Evolutionary conservation across 2,797 vertebrate genomes (phyloP).

Genomic region (Ctenopoma kingsleyae): DNA sequence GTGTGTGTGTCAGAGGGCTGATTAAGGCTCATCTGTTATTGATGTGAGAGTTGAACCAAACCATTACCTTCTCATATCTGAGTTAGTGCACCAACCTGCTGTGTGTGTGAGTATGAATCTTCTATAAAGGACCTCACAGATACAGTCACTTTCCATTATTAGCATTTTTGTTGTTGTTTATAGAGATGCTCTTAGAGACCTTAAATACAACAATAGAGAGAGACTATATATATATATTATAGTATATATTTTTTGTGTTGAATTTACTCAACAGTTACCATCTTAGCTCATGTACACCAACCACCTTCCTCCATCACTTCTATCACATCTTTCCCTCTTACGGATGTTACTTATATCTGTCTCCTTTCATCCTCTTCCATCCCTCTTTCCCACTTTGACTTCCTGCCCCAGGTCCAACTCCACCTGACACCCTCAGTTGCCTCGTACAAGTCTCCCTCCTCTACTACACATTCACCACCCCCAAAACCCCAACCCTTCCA

Average conservation of each 20-base stretch:
- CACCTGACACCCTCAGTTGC: conserved; percentile 26
- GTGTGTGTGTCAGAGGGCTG: conserved; percentile 76
- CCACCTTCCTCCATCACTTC: conserved; percentile 3
- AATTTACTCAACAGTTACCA: background rate
- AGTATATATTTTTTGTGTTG: too few relatives aligned
- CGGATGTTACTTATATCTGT: conserved; percentile 1
- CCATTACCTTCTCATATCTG: conserved; percentile 88
- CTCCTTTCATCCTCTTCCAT: background rate
- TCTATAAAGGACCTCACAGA: background rate
- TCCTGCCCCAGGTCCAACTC: conserved; percentile 30
- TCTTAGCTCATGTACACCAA: background rate
- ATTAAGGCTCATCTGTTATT: conserved; percentile 99
- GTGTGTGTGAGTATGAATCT: conserved; percentile 1
- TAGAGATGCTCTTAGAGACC: background rate
- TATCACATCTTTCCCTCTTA: conserved; percentile 6
- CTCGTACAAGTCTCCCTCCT: conserved; percentile 22
- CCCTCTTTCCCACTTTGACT: background rate
- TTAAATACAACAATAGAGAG: background rate
- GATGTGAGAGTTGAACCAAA: conserved; percentile 94
- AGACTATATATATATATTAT: too few relatives aligned
- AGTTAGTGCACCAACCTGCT: conserved; percentile 62
- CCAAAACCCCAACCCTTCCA: conserved; percentile 50
- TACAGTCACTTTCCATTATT: background rate
- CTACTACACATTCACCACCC: conserved; percentile 1
- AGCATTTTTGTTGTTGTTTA: background rate